A percentile compares a stretch with the other conserved stretches of the same genome.
These are phyloP conservation scores for Perccottus glenii DNA, from an alignment of 2,113 vertebrate genomes.

Conservation along the genomic window DNA sequence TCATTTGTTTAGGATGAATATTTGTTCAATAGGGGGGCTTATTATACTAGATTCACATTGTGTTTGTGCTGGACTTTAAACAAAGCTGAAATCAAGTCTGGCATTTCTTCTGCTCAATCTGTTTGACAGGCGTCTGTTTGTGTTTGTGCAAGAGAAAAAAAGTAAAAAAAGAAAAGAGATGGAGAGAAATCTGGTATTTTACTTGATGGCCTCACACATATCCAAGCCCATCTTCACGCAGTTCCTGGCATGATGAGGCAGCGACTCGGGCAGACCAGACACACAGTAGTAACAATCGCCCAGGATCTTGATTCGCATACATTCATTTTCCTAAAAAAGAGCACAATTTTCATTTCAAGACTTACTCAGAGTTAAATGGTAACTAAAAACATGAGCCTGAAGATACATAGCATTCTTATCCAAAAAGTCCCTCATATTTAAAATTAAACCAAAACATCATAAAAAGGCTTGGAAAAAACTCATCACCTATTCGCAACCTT, in stretches of 20 bases:
- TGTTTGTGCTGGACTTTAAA: conserved; percentile 63
- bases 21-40: conserved; percentile 43
- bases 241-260: conserved; percentile 96
- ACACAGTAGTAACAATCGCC: conserved; percentile 99
- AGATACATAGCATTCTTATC: neutral
- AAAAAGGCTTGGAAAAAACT: neutral
- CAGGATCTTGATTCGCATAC: conserved; percentile 98
- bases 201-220: conserved; percentile 99
- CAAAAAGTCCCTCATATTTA: neutral
- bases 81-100: conserved; percentile 55
- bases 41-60: conserved; percentile 50
- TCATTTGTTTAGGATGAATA: conserved; percentile 35
- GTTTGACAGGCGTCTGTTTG: conserved; percentile 49
- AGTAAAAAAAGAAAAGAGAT: too few relatives aligned
- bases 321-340: conserved; percentile 95
- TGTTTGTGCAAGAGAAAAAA: conserved; percentile 27
- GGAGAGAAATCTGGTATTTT: conserved; percentile 74
- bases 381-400: too few relatives aligned
- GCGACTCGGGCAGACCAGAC: conserved; percentile 93
- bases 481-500: conserved; percentile 17
- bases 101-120: conserved; percentile 61
- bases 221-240: conserved; percentile 99
- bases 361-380: too few relatives aligned
- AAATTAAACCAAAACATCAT: too few relatives aligned
- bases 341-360: too few relatives aligned